phyloP scores from a whole-genome alignment of 2,797 vertebrate species.

The Picus viridis region DNA sequence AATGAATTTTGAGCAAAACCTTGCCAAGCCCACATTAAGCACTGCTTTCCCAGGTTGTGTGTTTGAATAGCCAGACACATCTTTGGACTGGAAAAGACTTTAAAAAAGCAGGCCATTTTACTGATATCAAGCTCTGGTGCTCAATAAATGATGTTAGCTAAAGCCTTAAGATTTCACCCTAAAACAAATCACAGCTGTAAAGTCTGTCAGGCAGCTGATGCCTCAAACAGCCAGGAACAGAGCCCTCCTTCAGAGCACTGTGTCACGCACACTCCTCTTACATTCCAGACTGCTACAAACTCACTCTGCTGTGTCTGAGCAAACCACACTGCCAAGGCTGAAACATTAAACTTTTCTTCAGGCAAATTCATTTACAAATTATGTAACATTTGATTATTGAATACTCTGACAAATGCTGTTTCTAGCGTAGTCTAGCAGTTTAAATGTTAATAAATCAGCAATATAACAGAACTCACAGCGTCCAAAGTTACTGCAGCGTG shows the following conservation, averaged over 20 bases:
- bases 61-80: background rate
- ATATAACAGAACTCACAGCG: background rate
- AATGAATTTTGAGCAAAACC: background rate
- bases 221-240: background rate
- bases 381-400: background rate
- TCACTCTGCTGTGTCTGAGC: background rate
- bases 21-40: background rate
- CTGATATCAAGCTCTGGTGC: background rate
- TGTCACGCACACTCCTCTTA: background rate
- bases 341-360: background rate
- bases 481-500: background rate
- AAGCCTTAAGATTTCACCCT: background rate
- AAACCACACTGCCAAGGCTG: background rate
- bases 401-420: background rate
- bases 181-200: background rate
- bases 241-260: background rate
- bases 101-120: background rate
- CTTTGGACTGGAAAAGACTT: background rate
- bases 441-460: background rate
- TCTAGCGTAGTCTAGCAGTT: background rate
- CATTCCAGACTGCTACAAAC: background rate
- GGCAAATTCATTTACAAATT: slow-evolving; percentile 19
- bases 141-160: background rate
- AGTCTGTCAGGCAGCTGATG: background rate
- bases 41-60: background rate